Evolutionary conservation across 2,888 invertebrate genomes (phyloP), one percentile per base, ranked within the genome.

Genomic region (Xylota sylvarum): DNA sequence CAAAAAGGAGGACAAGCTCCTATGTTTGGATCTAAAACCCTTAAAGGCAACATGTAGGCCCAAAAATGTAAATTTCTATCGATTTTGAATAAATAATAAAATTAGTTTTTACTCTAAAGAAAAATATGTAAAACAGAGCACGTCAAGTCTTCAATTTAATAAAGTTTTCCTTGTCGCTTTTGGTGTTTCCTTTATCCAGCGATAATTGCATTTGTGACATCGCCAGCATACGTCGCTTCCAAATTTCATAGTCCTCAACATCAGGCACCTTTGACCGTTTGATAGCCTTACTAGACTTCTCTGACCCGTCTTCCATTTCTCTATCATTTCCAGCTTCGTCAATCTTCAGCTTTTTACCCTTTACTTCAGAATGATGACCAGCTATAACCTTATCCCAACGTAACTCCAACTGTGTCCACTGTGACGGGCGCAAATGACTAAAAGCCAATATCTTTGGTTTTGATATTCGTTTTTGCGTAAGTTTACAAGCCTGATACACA

Each of bases 401-500:
- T 0, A 92, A 91, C 50, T 95, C 94, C 2, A 95, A 89, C 88
- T 94, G 94, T 5, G 93, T 91, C 95, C 95, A 95, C 88, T 95
- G 95, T 0, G 93, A 90, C 0, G 94, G 93, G 80, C 94, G 95
- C 55, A 95, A 90, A 85, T 94, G 93, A 84, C 95, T 95, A 64
- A 93, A 93, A 37, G 94, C 92, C 60, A 94, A 90, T 14, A 95
- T 90, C 90, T 94, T 94, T 12, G 93, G 89, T 90, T 95, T 95
- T 14, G 94, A 89, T 5, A 95, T 90, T 92, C 94, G 95, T 0
- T 94, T 91, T 89, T 94, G 94, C 58, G 93, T 93, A 30, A 94
- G 72, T 94, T 94, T 95, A 91, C 95, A 94, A 27, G 95, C 94
- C 87, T 94, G 94, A 89, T 93, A 94, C 0, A 95, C 94, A 1